Base-by-base conservation (phyloP, 1,140 invertebrate species). In the Drosophila simulans region DNA sequence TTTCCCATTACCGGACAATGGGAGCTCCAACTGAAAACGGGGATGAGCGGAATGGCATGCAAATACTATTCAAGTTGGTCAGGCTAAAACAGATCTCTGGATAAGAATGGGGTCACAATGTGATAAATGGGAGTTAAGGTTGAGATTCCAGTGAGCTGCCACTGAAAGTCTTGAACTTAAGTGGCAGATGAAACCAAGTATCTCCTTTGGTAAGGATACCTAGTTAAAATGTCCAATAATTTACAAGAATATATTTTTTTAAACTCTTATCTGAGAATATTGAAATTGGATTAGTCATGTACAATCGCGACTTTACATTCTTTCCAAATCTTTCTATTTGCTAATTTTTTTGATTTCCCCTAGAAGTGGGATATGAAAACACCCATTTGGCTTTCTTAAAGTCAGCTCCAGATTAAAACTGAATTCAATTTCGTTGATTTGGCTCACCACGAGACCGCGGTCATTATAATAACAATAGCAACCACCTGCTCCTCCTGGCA, bases 1-100 rank as follows among this genome's bases (percentile, higher is more conserved):
- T 20, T 40, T 40, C 20, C 66, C 66, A 71, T 71, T 71, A 71
- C 52, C 43, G 65, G 68, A 71, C 68, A 71, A 71, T 71, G 43
- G 52, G n/a, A 37, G 20, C 35, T 37, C 25, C 11, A 31, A n/a
- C 60, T 27, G 15, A 7, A 43, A 13, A 11, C 5, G 51, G 46
- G 65, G 25, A 25, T 31, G 42, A 20, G 22, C 7, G 20, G 42
- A 8, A 35, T 12, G 17, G n/a, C 53, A 71, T 49, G 65, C 64
- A 70, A 70, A 71, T 57, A 71, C 37, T 49, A 35, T 56, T 37
- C 42, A 54, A 55, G 62, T 35, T 27, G 17, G 34, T 25, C 37
- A 8, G 11, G 34, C 52, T 17, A 48, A 69, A 43, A 49, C 51
- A 46, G 17, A 48, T 17, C 62, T 48, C 7, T 11, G 22, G 42